Base-by-base conservation (phyloP, 2,888 invertebrate species). In the Caenorhabditis parvicauda region DNA sequence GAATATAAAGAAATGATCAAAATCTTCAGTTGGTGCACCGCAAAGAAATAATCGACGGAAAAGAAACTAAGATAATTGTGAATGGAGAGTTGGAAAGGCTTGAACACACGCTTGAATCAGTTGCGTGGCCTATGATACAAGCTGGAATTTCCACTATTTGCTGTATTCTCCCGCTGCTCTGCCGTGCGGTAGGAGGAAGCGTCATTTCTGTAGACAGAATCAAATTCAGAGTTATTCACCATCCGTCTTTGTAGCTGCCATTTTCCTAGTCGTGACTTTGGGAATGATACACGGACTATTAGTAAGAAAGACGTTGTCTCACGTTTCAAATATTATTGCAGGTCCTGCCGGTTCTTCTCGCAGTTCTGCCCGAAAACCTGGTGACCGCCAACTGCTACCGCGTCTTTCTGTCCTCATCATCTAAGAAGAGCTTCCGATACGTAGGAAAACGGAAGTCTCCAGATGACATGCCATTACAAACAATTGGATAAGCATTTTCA, bases 71-170 rank as follows among this genome's bases (percentile, higher is more conserved):
- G 50, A 64, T 74, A n/a, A 68, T 72, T 14, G 57, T 75, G 39
- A 63, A 57, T 38, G 74, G 74, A 29, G 55, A 65, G 12, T 59
- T 59, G 21, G 70, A 74, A 53, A 67, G 76, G 24, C 51, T 77
- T 41, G 70, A 70, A 37, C 72, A 77, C 59, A 77, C 77, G 0
- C 58, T 77, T 7, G 67, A 54, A 35, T 63, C 69, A 6, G 76
- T 79, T 24, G 79, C 73, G 24, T 79, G 79, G 79, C 79, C 79
- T 12, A 80, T 79, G 79, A 49, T 77, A 3, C 79, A 79, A 60
- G 76, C 78, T 14, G 77, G 76, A n/a, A 64, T 75, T 7, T 65
- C 73, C 5, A 78, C 78, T 22, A 68, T 76, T 27, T 70, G 77
- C 48, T 79, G 79, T 55, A 74, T 79, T 49, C 57, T 76, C 14